Percentiles rank a stretch among this genome's conserved stretches.
These are phyloP conservation scores for Grammomys dolichurus DNA, from an alignment of 2,113 vertebrate species.

Conservation along the genomic window DNA sequence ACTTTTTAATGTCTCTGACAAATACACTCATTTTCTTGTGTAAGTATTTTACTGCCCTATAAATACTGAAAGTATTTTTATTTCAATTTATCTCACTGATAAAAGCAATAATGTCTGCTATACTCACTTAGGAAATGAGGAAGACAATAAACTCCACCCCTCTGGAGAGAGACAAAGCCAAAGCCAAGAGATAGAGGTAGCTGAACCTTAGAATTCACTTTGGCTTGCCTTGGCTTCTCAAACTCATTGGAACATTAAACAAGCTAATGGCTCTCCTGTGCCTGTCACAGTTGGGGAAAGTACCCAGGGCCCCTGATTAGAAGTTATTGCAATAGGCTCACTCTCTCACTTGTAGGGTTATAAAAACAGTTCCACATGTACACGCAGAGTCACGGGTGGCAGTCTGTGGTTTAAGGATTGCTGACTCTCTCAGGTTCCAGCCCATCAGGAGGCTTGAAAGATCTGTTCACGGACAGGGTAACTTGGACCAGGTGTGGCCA, in stretches of 20 bases:
- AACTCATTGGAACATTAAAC: neutral
- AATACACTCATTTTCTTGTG: neutral
- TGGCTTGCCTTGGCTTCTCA: neutral
- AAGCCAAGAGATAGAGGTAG: neutral
- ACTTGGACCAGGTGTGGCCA: neutral
- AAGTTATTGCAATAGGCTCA: neutral
- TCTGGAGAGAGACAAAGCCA: neutral
- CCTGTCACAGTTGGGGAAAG: neutral
- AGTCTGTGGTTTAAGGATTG: too few relatives aligned
- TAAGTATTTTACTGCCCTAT: neutral
- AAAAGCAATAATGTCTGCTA: neutral
- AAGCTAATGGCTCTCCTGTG: neutral
- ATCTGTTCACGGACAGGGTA: neutral
- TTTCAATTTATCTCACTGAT: neutral
- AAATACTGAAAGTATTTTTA: neutral
- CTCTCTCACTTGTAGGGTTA: neutral
- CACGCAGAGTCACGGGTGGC: neutral
- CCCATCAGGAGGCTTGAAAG: neutral
- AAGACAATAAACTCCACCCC: neutral
- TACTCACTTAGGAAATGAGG: neutral
- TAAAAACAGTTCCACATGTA: accelerated
- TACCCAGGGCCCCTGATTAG: neutral
- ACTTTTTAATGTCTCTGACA: neutral
- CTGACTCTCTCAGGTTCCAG: neutral
- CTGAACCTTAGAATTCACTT: neutral